phyloP scores from a whole-genome alignment of 2,113 vertebrate genomes.

The Epinephelus fuscoguttatus region DNA sequence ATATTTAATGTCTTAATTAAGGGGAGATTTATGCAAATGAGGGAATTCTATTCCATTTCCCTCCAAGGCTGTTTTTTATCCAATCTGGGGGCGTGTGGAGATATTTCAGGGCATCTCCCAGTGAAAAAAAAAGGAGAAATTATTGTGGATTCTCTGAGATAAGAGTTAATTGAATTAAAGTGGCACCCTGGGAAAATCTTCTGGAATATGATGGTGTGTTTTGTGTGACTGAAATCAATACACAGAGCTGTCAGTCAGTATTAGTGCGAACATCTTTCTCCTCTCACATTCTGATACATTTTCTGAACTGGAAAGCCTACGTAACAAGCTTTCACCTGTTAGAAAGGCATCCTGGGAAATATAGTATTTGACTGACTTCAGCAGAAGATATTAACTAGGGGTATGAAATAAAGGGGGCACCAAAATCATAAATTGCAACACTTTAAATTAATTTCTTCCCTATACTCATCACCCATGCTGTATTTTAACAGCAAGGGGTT shows the following conservation, averaged over 20 bases:
- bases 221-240: conserved; percentile 25
- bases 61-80: conserved; percentile 50
- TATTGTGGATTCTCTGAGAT: conserved; percentile 38
- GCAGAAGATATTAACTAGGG: too few species aligned
- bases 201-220: neutral
- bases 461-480: neutral
- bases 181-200: conserved; percentile 25
- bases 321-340: neutral
- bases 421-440: neutral
- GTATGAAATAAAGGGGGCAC: neutral
- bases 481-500: neutral
- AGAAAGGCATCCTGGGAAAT: neutral
- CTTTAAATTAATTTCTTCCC: neutral
- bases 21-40: conserved; percentile 74
- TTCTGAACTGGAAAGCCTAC: neutral
- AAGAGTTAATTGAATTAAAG: conserved; percentile 68
- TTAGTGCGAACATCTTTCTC: neutral
- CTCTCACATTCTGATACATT: neutral
- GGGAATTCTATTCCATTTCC: conserved; percentile 38
- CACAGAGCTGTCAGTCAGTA: neutral
- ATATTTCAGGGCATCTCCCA: conserved; percentile 52
- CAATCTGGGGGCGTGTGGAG: conserved; percentile 21
- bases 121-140: conserved; percentile 12
- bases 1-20: conserved; percentile 82
- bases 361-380: neutral